Conservation (phyloP, 1,140 invertebrate genomes). For the Lordiphosa collinella region DNA sequence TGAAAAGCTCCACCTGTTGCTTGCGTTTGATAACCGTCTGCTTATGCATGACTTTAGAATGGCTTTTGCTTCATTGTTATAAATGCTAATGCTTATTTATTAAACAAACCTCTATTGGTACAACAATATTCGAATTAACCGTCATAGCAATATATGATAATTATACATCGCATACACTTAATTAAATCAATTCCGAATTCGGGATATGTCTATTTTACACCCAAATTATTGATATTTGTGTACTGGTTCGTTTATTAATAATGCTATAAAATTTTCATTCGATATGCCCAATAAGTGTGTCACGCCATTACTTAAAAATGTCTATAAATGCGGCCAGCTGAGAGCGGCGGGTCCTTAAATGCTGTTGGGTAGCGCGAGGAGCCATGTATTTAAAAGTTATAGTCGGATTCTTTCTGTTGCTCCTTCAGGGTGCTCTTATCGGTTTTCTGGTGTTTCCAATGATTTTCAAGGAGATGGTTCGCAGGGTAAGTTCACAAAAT, state of each 20-base stretch:
- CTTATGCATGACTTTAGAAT: too few relatives aligned
- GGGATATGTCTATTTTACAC: not conserved
- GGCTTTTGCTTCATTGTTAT: too few relatives aligned
- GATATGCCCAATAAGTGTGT: constrained; percentile 14
- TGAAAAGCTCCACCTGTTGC: too few relatives aligned
- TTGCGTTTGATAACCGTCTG: too few relatives aligned
- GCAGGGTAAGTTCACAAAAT: constrained; percentile 9
- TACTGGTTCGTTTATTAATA: constrained; percentile 13
- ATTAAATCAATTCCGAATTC: constrained; percentile 3
- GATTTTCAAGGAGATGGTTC: constrained; percentile 24
- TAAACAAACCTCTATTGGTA: too few relatives aligned
- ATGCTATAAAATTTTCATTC: constrained; percentile 17
- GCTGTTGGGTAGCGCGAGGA: not conserved
- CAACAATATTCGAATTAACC: too few relatives aligned
- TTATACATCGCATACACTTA: constrained; percentile 1
- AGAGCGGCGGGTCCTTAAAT: not conserved
- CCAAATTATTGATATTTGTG: constrained; percentile 3
- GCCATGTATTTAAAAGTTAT: constrained; percentile 28
- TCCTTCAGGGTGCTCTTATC: constrained; percentile 27
- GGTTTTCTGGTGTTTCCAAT: constrained; percentile 33
- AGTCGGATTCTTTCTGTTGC: constrained; percentile 28
- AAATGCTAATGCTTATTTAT: too few relatives aligned
- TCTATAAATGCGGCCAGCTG: constrained; percentile 15
- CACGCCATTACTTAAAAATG: constrained; percentile 16
- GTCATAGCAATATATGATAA: too few relatives aligned